Percentiles rank a stretch among this genome's conserved stretches.
Evolutionary conservation across 2,797 vertebrate species (phyloP).

Genomic region (Malurus splendens): DNA sequence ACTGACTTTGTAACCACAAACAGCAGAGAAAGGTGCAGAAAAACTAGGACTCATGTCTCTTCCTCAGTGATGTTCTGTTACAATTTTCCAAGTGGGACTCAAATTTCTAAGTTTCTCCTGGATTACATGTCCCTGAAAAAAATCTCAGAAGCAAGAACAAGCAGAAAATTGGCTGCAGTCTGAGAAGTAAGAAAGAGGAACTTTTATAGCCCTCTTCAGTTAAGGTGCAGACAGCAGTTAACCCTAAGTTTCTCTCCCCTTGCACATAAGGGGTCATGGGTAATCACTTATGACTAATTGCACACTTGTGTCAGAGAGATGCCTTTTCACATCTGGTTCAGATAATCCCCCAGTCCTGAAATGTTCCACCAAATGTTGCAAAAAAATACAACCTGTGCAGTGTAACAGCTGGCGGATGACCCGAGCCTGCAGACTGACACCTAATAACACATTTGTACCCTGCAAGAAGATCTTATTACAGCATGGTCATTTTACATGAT

Average conservation of each 20-base stretch:
- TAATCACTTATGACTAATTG: conserved; percentile 71
- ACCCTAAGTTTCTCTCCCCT: conserved; percentile 22
- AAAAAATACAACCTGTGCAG: conserved; percentile 66
- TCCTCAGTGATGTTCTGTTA: background rate
- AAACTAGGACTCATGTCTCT: background rate
- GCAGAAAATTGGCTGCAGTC: background rate
- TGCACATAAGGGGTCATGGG: conserved; percentile 48
- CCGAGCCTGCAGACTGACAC: conserved; percentile 47
- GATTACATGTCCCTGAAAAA: background rate
- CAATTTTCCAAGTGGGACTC: background rate
- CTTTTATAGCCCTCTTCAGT: conserved; percentile 38
- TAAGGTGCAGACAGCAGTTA: conserved; percentile 41
- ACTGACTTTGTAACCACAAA: background rate
- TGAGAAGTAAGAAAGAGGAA: background rate
- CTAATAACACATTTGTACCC: conserved; percentile 60
- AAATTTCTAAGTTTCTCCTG: background rate
- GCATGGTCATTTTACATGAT: conserved; percentile 46
- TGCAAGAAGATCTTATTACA: conserved; percentile 67
- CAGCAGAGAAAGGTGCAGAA: background rate
- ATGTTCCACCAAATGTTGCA: conserved; percentile 75
- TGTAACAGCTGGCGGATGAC: conserved; percentile 65
- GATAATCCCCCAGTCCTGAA: conserved; percentile 67
- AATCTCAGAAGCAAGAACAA: background rate
- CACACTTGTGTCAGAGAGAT: conserved; percentile 62
- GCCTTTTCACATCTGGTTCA: conserved; percentile 75